Conservation (phyloP, 2,888 invertebrate species). For the Trichopria drosophilae region DNA sequence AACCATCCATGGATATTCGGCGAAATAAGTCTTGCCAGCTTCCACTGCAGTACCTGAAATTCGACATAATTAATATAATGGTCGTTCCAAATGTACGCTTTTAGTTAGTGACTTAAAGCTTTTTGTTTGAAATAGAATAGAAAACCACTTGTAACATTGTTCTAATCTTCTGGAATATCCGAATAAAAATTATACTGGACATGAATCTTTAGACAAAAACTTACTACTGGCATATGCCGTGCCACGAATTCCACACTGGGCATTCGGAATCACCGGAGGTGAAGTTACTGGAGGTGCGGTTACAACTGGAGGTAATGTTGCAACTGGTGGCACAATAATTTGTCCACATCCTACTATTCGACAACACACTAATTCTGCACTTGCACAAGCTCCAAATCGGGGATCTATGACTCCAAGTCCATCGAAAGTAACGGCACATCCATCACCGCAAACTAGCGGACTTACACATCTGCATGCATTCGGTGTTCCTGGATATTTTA, state of each 20-base stretch:
- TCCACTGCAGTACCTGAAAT: too few relatives aligned
- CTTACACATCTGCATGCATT: conserved; percentile 50
- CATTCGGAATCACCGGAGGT: background rate
- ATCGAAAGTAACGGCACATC: conserved; percentile 41
- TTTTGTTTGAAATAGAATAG: too few relatives aligned
- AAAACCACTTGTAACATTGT: too few relatives aligned
- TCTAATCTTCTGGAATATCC: conserved; percentile 44
- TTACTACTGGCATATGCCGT: conserved; percentile 40
- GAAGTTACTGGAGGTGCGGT: background rate
- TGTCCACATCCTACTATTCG: conserved; percentile 20
- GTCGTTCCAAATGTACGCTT: too few relatives aligned
- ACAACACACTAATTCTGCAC: conserved; percentile 52
- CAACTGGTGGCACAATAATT: background rate
- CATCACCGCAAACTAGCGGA: conserved; percentile 41
- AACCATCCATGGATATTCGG: conserved; percentile 84
- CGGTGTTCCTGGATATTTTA: conserved; percentile 42
- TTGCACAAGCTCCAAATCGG: conserved; percentile 47
- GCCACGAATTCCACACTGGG: conserved; percentile 44
- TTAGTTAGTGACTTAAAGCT: too few relatives aligned
- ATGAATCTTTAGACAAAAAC: conserved; percentile 1
- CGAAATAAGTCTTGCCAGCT: conserved; percentile 71
- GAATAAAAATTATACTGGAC: conserved; percentile 2
- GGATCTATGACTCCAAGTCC: conserved; percentile 48
- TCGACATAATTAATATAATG: too few relatives aligned
- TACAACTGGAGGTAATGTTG: too few relatives aligned